These are phyloP conservation scores for Pleuronectes platessa DNA, from an alignment of 2,113 vertebrate genomes.

Conservation along the genomic window DNA sequence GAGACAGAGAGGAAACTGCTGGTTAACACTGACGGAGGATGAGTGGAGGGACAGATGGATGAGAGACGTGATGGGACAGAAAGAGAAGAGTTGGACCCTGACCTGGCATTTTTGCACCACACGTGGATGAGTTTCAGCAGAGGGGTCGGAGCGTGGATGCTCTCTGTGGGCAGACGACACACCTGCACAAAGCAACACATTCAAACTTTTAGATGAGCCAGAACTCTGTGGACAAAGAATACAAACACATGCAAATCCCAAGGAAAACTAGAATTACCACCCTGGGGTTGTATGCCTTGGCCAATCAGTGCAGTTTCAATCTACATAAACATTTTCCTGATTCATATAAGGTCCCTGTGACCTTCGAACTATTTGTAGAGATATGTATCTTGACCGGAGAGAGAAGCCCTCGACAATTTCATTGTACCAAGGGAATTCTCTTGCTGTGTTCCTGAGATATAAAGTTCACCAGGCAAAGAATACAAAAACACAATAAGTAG, in stretches of 20 bases:
- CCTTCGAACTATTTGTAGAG: too few species aligned
- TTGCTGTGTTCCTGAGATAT: too few species aligned
- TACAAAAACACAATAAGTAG: neutral
- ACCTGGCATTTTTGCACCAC: slow-evolving; percentile 95
- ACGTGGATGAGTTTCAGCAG: slow-evolving; percentile 92
- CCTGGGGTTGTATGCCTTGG: too few species aligned
- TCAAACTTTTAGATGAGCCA: neutral
- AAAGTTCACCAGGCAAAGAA: neutral
- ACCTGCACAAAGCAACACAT: slow-evolving; percentile 76
- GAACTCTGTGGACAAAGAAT: neutral
- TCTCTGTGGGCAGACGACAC: slow-evolving; percentile 90
- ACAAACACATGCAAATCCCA: neutral
- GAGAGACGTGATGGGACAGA: neutral
- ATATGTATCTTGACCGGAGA: too few species aligned
- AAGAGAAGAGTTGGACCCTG: slow-evolving; percentile 11
- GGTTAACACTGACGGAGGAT: neutral
- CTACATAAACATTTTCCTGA: too few species aligned
- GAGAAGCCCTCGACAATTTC: too few species aligned
- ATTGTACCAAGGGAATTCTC: too few species aligned
- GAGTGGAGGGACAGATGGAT: neutral
- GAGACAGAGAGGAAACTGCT: slow-evolving; percentile 22
- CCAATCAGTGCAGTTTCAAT: too few species aligned
- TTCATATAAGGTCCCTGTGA: too few species aligned
- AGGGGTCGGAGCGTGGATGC: slow-evolving; percentile 92
- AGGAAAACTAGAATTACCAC: too few species aligned